phyloP scores from a whole-genome alignment of 2,888 invertebrate species.

The Andrena trimmerana region DNA sequence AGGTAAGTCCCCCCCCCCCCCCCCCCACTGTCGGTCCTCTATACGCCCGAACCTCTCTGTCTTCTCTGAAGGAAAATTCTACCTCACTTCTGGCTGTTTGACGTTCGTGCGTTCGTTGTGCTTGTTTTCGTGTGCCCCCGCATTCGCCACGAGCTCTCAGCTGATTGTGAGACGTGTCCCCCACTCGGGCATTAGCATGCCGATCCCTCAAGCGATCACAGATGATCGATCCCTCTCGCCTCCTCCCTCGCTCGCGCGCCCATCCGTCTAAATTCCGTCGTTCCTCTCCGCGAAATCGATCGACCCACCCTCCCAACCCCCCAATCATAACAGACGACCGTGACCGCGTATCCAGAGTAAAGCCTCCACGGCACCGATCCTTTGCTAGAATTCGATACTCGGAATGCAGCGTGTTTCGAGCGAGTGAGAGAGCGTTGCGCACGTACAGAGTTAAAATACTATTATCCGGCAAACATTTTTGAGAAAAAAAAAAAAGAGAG shows the following conservation, averaged over 20 bases:
- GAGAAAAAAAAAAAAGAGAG: constrained; percentile 19
- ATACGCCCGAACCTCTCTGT: constrained; percentile 7
- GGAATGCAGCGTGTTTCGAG: neutral
- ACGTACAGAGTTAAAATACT: constrained; percentile 30
- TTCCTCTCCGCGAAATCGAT: neutral
- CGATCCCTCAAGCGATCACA: no score
- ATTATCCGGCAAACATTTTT: no score
- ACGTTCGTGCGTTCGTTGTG: constrained; percentile 69
- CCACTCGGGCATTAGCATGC: no score
- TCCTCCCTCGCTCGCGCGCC: neutral
- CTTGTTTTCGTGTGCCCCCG: constrained; percentile 63
- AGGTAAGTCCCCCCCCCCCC: constrained; percentile 84
- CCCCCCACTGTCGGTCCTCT: constrained; percentile 3
- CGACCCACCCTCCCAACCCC: neutral
- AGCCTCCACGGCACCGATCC: neutral
- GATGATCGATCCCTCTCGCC: no score
- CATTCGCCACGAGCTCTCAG: constrained; percentile 48
- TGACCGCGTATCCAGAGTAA: neutral
- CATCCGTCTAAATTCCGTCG: constrained; percentile 7
- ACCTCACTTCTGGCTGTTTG: constrained; percentile 61
- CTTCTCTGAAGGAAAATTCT: constrained; percentile 22
- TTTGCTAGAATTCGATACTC: neutral
- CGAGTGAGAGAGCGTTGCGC: constrained; percentile 24
- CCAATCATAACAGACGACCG: neutral
- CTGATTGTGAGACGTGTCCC: constrained; percentile 5